Percentiles rank a stretch among this genome's conserved stretches.
phyloP scores from a whole-genome alignment of 37 sponge, comb jelly and placozoan genomes.

The Corticium candelabrum region DNA sequence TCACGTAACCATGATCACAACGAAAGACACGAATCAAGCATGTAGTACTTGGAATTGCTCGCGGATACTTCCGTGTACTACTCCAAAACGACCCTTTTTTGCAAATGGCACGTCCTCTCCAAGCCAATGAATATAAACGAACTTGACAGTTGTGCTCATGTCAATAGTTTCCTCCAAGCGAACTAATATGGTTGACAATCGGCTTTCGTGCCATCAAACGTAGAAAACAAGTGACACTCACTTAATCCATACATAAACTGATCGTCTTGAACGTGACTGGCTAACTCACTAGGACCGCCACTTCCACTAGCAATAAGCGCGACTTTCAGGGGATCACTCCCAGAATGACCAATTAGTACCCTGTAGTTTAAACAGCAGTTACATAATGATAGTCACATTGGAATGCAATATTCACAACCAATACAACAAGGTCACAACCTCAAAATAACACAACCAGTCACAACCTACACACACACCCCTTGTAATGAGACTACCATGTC shows the following conservation, averaged over 20 bases:
- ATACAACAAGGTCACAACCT: too few relatives aligned
- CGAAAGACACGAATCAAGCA: too few relatives aligned
- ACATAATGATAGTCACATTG: too few relatives aligned
- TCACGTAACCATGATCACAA: background rate
- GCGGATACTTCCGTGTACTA: conserved; percentile 56
- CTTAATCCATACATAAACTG: conserved; percentile 61
- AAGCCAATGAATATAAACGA: conserved; percentile 57
- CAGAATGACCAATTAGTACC: conserved; percentile 61
- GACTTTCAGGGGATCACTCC: conserved; percentile 50
- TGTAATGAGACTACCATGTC: too few relatives aligned
- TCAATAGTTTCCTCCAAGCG: conserved; percentile 72
- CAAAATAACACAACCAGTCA: too few relatives aligned
- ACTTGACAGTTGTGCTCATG: conserved; percentile 78
- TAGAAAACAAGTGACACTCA: conserved; percentile 22
- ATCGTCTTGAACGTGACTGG: conserved; percentile 24
- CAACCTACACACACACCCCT: too few relatives aligned
- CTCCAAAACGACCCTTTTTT: conserved; percentile 67
- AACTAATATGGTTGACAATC: conserved; percentile 27
- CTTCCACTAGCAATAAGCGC: conserved; percentile 21
- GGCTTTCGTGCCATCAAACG: background rate
- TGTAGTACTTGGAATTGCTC: conserved; percentile 36
- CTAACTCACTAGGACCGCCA: conserved; percentile 60
- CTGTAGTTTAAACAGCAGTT: too few relatives aligned
- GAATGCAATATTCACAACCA: too few relatives aligned
- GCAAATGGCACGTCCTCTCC: conserved; percentile 45